A percentile compares a stretch with the other conserved stretches of the same genome.
Conservation (phyloP, 2,888 invertebrate genomes). For the Erebia epiphron region DNA sequence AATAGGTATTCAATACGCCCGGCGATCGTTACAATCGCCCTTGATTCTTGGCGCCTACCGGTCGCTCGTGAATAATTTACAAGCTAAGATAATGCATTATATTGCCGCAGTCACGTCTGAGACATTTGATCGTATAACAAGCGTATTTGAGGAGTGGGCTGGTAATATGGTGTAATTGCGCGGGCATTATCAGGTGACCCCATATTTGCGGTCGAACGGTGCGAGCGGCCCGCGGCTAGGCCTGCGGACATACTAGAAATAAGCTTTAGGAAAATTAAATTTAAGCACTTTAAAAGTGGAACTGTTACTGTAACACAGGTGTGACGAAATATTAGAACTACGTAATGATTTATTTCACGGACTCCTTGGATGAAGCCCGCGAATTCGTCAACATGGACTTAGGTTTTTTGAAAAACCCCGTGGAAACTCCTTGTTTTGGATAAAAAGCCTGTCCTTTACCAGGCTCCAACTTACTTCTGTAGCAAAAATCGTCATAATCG, state of each 20-base stretch:
- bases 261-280: constrained; percentile 33
- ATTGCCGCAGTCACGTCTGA: constrained; percentile 75
- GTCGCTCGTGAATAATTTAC: constrained; percentile 70
- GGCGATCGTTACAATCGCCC: constrained; percentile 38
- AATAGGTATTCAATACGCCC: constrained; percentile 29
- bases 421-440: too few relatives aligned
- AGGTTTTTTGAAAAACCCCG: too few relatives aligned
- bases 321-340: background rate
- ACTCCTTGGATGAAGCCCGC: too few relatives aligned
- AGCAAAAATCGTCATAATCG: too few relatives aligned
- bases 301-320: background rate
- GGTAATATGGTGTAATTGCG: constrained; percentile 75
- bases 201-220: constrained; percentile 69
- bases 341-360: background rate
- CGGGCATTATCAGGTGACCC: constrained; percentile 78
- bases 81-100: constrained; percentile 69
- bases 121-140: constrained; percentile 77
- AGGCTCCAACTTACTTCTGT: too few relatives aligned
- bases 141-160: constrained; percentile 60
- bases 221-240: constrained; percentile 38
- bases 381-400: too few relatives aligned
- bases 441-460: too few relatives aligned
- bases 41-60: constrained; percentile 54
- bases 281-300: constrained; percentile 20
- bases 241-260: constrained; percentile 27